Base-by-base conservation (phyloP, 2,113 vertebrate genomes). In the Anolis sagrei region DNA sequence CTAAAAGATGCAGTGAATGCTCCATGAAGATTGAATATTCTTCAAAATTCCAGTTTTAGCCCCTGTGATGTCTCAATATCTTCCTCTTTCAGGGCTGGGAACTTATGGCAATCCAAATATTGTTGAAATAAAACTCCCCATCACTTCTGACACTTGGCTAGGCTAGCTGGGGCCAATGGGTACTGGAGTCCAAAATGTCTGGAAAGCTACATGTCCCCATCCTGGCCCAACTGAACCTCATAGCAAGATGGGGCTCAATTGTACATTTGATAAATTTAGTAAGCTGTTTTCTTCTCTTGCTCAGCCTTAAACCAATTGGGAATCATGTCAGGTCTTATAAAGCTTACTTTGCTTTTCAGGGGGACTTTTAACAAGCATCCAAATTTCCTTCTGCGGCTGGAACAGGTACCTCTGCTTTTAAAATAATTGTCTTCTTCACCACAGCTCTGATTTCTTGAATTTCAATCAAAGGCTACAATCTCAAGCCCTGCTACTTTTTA, bases 371-470 rank as follows among this genome's bases (percentile, higher is more conserved):
- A 16, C 48, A 44, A 49, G 73, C 44, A 11, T 39, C 14, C 1
- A 23, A 29, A 36, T 80, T 29, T 36, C 34, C 16, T 80, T 66
- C 32, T 80, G 78, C 1, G 23, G 14, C 6, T 66, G 58, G 39
- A 44, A 44, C 2, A 44, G 39, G 61, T 14, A 79, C 27, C 23
- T 79, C 36, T 44, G 14, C 1, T 66, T 82, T 82, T 21, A 82
- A 73, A 58, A 29, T 36, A 74, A 32, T n/a, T 77, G 25, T 79
- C 23, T 61, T 85, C 34, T 61, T 58, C 51, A 72, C 4, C 29
- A 32, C 11, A 69, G 39, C 44, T 77, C 49, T 34, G 64, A 73
- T 85, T 85, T 85, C 76, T 79, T 73, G 73, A 48, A 39, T 85
- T 29, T 48, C 69, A 85, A 16, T 62, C 54, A 19, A 19, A 7